Base-by-base conservation (phyloP, 2,888 invertebrate species). In the Cantharis rufa region DNA sequence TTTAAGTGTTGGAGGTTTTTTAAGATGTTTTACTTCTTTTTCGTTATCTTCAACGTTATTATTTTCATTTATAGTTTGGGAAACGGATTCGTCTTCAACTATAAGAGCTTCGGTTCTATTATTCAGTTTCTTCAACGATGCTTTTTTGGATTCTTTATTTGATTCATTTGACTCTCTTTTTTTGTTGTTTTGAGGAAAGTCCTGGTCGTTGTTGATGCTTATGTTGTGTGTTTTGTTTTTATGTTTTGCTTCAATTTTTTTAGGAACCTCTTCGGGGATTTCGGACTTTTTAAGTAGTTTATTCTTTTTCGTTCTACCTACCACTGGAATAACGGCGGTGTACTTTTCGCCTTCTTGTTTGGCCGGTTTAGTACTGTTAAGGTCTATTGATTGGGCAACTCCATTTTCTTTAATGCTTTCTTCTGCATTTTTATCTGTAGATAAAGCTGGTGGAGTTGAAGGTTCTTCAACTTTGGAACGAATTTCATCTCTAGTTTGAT, bases 1-100 rank as follows among this genome's bases (percentile, higher is more conserved):
- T 70, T 76, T 74, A 4, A 61, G 18, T 10, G 63, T 63, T 1
- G 68, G 75, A 15, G 78, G 76, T 71, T 76, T 75, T 78, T 79
- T 63, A 15, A 75, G 69, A 69, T 28, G 13, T 76, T 76, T 73
- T 64, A 70, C 13, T 64, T 79, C 78, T 64, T 69, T 72, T n/a
- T 73, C 71, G 27, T 24, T 70, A 21, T 79, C 91, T 76, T 93
- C 93, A 74, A 91, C 91, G 81, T 90, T 89, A 68, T 93, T 93
- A 81, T 92, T 92, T 84, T 93, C 93, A 66, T 10, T 66, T 3
- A 93, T 93, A 9, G 93, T 93, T 2, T 92, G 93, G 0, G 93
- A 93, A 10, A 93, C 93, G 1, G 92, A 91, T 82, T 94, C 93
- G 84, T 93, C 93, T 84, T 92, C 92, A 63, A 89, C 89, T 80